Evolutionary conservation across 2,113 vertebrate species (phyloP).

Genomic region (Nansenia antarctica): DNA sequence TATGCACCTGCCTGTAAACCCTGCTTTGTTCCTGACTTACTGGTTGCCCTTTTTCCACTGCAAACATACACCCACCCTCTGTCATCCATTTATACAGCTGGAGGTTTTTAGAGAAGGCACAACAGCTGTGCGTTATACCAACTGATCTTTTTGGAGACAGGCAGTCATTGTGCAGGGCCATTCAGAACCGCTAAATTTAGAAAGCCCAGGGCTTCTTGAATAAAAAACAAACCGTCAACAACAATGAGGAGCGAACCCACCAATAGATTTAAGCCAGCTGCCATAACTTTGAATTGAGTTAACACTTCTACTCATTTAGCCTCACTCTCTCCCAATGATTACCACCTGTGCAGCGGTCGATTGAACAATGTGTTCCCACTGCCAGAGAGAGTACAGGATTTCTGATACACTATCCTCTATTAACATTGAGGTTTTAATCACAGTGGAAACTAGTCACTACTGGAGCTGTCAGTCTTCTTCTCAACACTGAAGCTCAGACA

Average conservation of each 20-base stretch:
- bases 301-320: not conserved
- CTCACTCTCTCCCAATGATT: not conserved
- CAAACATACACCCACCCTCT: not conserved
- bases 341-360: slow-evolving; percentile 2
- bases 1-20: slow-evolving; percentile 9
- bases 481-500: not conserved
- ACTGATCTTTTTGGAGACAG: slow-evolving; percentile 23
- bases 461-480: not conserved
- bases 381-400: not conserved
- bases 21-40: slow-evolving; percentile 15
- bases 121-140: slow-evolving; percentile 22
- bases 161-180: not conserved
- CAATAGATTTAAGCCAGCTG: slow-evolving; percentile 4
- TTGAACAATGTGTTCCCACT: slow-evolving; percentile 1
- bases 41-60: slow-evolving; percentile 9
- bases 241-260: not conserved
- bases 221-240: slow-evolving; percentile 19
- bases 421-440: not conserved
- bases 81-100: slow-evolving; percentile 31
- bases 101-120: slow-evolving; percentile 1
- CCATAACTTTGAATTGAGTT: slow-evolving; percentile 7
- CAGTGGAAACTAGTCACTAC: not conserved
- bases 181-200: slow-evolving; percentile 25
- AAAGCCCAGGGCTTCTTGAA: not conserved
- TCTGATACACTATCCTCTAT: not conserved